Evolutionary conservation across 2,888 invertebrate species (phyloP), one percentile per base, ranked within the genome.

Genomic region (Thymelicus acteon): DNA sequence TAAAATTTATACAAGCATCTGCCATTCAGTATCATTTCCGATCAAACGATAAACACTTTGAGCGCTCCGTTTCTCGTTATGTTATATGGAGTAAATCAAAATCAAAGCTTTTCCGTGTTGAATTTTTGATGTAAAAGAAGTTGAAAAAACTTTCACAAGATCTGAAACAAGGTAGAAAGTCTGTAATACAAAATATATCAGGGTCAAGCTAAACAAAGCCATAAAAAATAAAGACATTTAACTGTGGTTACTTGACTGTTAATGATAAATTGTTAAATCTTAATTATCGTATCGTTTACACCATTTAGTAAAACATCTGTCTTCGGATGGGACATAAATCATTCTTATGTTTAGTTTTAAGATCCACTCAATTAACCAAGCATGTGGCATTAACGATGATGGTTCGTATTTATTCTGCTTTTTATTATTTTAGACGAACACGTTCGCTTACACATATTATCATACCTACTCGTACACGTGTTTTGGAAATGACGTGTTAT

Each of bases 361-460:
- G 75, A 77, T 77, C 73, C 76, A 75, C 78, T 76, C 76, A 75
- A 79, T 82, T 82, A 81, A 75, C 71, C 75, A 77, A 77, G 77
- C 78, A 81, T 78, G 74, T 77, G 77, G 74, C 70, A 76, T 72
- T 74, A 75, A 73, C 48, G 6, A 15, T 15, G 10, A 54, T 12
- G 57, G 60, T 54, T 72, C 39, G 3, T 15, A n/a, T 63, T 63
- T 63, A 19, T 68, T 48, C 75, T 74, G 72, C 75, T 77, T 75
- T 82, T 83, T 13, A 12, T 48, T 85, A 31, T 31, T 84, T 81
- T 77, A 77, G 70, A 67, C 75, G 75, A 79, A 75, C 78, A 78
- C 76, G 75, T 77, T 78, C 77, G 67, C 72, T 76, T 75, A 78
- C 77, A 79, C 81, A 74, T 77, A 80, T 76, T 77, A 80, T 76